A percentile compares a stretch with the other conserved stretches of the same genome.
Evolutionary conservation across 2,113 vertebrate genomes (phyloP).

Genomic region (Gobio gobio): DNA sequence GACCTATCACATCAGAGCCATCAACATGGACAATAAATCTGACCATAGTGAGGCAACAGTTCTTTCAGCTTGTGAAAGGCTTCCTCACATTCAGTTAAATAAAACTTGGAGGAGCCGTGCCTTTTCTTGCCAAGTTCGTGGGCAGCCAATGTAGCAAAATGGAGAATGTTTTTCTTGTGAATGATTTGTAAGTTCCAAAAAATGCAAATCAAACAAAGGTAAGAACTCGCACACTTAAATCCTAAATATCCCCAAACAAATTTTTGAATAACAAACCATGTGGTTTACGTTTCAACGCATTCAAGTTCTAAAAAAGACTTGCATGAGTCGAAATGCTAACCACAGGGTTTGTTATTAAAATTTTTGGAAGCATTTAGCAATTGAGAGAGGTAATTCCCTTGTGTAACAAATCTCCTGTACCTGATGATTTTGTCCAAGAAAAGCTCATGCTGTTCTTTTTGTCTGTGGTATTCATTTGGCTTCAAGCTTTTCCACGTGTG

Average conservation of each 20-base stretch:
- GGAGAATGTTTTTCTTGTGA: no score
- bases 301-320: background rate
- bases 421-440: background rate
- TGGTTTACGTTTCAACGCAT: background rate
- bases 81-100: background rate
- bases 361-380: background rate
- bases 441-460: background rate
- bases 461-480: background rate
- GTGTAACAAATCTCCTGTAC: background rate
- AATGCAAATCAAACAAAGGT: background rate
- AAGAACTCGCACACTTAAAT: background rate
- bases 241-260: background rate
- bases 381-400: background rate
- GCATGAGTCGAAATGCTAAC: background rate
- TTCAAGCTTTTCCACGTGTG: background rate
- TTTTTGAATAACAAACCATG: background rate
- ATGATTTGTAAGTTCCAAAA: background rate
- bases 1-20: background rate
- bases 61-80: background rate
- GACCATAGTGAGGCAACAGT: background rate
- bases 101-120: background rate
- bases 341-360: background rate
- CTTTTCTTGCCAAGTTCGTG: background rate
- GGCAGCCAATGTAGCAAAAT: no score
- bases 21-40: background rate